A percentile compares a stretch with the other conserved stretches of the same genome.
phyloP scores from a whole-genome alignment of 2,113 vertebrate genomes.

The Oncorhynchus nerka region DNA sequence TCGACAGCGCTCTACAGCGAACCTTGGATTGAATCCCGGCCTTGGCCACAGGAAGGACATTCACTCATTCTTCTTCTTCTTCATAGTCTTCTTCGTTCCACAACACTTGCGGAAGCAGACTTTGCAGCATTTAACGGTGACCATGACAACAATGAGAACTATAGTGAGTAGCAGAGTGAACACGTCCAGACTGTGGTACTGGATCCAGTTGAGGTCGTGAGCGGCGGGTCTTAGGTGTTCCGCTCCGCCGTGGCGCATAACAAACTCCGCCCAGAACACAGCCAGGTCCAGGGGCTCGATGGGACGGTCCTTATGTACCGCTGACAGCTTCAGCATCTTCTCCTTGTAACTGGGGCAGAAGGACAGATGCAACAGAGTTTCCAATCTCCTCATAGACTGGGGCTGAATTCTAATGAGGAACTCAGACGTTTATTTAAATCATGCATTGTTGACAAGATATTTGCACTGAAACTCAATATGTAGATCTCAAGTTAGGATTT shows the following conservation, averaged over 20 bases:
- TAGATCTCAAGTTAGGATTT: no score
- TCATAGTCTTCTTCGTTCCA: constrained; percentile 33
- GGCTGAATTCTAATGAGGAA: no score
- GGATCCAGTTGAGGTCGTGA: constrained; percentile 90
- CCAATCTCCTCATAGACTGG: no score
- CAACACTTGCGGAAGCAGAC: constrained; percentile 70
- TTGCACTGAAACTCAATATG: no score
- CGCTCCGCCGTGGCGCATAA: constrained; percentile 89
- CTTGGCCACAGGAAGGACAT: constrained; percentile 24
- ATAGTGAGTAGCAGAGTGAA: constrained; percentile 74
- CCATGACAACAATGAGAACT: constrained; percentile 56
- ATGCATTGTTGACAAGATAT: no score
- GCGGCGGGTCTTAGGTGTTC: constrained; percentile 83
- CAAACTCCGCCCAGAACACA: constrained; percentile 90
- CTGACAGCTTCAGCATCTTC: constrained; percentile 79
- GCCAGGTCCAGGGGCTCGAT: constrained; percentile 85
- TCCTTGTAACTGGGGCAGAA: constrained; percentile 83
- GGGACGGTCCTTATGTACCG: constrained; percentile 84
- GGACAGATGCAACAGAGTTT: no score
- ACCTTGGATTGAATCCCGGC: no score
- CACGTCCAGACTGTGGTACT: constrained; percentile 90
- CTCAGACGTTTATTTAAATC: no score
- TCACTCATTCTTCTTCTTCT: constrained; percentile 71
- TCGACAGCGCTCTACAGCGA: no score
- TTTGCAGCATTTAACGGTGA: constrained; percentile 75